phyloP scores from a whole-genome alignment of 2,888 invertebrate species.

The Neoscelio sp. region DNA sequence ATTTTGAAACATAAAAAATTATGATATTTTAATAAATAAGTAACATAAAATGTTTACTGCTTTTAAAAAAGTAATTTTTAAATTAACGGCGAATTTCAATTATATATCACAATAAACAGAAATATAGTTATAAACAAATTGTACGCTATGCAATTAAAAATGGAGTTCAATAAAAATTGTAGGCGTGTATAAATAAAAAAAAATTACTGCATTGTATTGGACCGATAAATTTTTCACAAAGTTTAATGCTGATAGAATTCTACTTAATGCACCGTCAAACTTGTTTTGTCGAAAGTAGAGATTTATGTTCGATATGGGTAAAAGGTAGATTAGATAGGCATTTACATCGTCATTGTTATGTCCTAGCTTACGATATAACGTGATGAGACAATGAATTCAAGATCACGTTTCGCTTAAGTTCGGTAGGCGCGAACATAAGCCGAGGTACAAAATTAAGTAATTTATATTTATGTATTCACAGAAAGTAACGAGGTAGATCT shows the following conservation, averaged over 20 bases:
- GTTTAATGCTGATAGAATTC: conserved; percentile 17
- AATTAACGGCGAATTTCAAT: no score
- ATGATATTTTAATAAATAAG: conserved; percentile 32
- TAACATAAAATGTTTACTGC: neutral
- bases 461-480: conserved; percentile 78
- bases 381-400: conserved; percentile 78
- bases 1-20: conserved; percentile 4
- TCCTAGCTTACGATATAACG: conserved; percentile 58
- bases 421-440: conserved; percentile 74
- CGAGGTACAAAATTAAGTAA: conserved; percentile 77
- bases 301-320: conserved; percentile 61
- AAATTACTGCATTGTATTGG: neutral
- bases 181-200: no score
- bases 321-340: conserved; percentile 67
- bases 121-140: no score
- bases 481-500: conserved; percentile 73
- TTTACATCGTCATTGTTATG: conserved; percentile 64
- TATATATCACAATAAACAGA: no score
- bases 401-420: conserved; percentile 75
- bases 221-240: conserved; percentile 30
- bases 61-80: neutral
- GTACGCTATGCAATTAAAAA: no score
- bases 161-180: no score
- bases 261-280: conserved; percentile 52
- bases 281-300: conserved; percentile 59